Evolutionary conservation across 2,113 vertebrate genomes (phyloP), one percentile per base, ranked within the genome.

Genomic region (Pelobates fuscus): DNA sequence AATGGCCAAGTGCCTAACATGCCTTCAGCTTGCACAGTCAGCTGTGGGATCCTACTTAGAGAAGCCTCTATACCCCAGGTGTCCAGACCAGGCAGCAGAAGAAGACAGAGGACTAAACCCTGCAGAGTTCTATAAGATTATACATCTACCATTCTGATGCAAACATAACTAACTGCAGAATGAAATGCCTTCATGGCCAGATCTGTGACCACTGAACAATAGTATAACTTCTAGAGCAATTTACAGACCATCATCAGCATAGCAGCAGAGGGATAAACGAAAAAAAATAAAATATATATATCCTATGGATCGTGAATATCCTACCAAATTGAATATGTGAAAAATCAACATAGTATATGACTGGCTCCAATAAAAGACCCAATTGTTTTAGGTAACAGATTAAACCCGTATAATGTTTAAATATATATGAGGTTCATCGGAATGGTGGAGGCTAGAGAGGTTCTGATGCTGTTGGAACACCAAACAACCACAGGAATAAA

Each of bases 401-500:
- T 66, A 58, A 62, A 75, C 71, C 71, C 71, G 71, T 75, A 75
- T 67, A 66, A 67, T 27, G 18, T 24, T 25, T 74, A 46, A 29
- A 46, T 25, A 23, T 25, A 62, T 27, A 8, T 21, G 37, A 5
- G 63, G 3, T 54, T 61, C 29, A 65, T 55, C 54, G 71, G 71
- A 74, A 74, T 74, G 61, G 49, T 74, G 71, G 61, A 57, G 71
- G 49, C 30, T 43, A 43, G 44, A 41, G 49, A 57, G 29, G 61
- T 64, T 65, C 60, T 64, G 61, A 55, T 73, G 70, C 49, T 25
- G 59, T 26, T 44, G n/a, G 30, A 73, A 73, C 46, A 20, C 46
- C 25, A 54, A 37, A 43, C 60, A 65, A 57, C 60, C 71, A 65
- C 59, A 64, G 27, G 44, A 64, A 72, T 23, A 24, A 21, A 72